Percentiles rank a stretch among this genome's conserved stretches.
phyloP scores from a whole-genome alignment of 2,888 invertebrate genomes.

The Schizaphis graminum region DNA sequence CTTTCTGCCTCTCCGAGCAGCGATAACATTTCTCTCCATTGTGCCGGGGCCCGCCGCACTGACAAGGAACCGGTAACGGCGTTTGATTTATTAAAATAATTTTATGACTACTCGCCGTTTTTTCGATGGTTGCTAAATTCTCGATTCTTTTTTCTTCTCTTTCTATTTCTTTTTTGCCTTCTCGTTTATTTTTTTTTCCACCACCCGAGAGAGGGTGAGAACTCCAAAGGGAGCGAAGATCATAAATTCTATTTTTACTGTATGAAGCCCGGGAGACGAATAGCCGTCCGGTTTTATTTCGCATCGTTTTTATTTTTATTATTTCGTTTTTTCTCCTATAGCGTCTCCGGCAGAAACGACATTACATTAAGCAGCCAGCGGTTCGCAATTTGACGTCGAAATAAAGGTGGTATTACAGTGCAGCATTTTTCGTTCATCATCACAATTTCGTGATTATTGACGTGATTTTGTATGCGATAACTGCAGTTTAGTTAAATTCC shows the following conservation, averaged over 20 bases:
- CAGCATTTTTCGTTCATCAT: neutral
- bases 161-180: neutral
- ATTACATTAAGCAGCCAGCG: neutral
- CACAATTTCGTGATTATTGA: neutral
- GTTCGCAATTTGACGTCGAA: neutral
- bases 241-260: slow-evolving; percentile 59
- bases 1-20: slow-evolving; percentile 42
- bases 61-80: slow-evolving; percentile 65
- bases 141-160: slow-evolving; percentile 43
- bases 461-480: neutral
- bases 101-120: slow-evolving; percentile 63
- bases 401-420: neutral
- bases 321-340: slow-evolving; percentile 4
- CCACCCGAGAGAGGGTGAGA: slow-evolving; percentile 53
- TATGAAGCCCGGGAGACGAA: slow-evolving; percentile 64
- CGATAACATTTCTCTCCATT: slow-evolving; percentile 60
- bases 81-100: slow-evolving; percentile 66
- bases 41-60: slow-evolving; percentile 25
- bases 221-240: slow-evolving; percentile 62
- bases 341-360: slow-evolving; percentile 33
- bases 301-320: slow-evolving; percentile 30
- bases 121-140: slow-evolving; percentile 65
- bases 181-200: slow-evolving; percentile 8
- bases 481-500: neutral
- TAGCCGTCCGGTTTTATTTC: slow-evolving; percentile 61